A percentile compares a stretch with the other conserved stretches of the same genome.
Conservation (phyloP, 2,888 invertebrate genomes). For the Epinotia nisella region DNA sequence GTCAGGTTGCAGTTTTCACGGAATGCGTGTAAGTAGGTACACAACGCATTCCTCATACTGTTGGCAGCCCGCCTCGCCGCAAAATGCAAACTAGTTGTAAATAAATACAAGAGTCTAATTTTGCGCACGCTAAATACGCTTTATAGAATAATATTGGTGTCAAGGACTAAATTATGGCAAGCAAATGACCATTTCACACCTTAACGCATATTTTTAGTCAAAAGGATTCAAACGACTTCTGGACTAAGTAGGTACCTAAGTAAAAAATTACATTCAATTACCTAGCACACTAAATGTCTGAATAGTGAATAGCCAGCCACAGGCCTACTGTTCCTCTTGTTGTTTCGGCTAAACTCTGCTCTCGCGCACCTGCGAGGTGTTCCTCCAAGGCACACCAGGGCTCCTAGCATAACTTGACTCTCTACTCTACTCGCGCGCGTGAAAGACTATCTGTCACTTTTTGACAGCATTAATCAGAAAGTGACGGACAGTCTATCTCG, state of each 20-base stretch:
- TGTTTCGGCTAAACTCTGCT: no score
- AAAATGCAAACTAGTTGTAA: not conserved
- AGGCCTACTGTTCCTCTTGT: no score
- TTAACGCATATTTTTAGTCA: not conserved
- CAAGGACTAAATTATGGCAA: not conserved
- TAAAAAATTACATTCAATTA: no score
- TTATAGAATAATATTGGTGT: not conserved
- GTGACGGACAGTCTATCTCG: no score
- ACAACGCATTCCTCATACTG: conserved; percentile 6
- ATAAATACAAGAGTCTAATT: not conserved
- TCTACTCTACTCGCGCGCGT: no score
- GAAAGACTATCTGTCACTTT: no score
- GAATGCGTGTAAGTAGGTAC: conserved; percentile 8
- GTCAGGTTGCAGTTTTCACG: conserved; percentile 8
- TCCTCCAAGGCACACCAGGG: no score
- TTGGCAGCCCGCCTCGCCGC: not conserved
- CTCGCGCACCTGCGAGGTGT: no score
- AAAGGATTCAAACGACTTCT: not conserved
- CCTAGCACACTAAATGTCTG: not conserved
- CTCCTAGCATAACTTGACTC: no score
- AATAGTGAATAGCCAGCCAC: no score
- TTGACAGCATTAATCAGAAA: no score
- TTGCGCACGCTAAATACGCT: not conserved
- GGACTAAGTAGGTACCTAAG: no score
- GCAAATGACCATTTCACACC: not conserved